Evolutionary conservation across 2,888 invertebrate genomes (phyloP).

Genomic region (Galeruca laticollis): DNA sequence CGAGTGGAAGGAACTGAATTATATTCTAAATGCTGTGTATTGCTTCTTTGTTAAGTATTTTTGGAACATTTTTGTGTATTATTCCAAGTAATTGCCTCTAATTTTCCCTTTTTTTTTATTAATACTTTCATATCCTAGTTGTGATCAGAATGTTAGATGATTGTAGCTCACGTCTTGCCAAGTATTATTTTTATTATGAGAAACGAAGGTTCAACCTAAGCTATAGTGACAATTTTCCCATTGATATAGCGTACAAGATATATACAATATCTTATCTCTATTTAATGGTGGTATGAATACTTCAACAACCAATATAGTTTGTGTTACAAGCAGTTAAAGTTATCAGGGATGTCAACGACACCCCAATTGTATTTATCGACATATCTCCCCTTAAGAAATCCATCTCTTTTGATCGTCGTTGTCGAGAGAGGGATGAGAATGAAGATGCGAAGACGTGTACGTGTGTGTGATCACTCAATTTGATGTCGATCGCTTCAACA

Average conservation of each 20-base stretch:
- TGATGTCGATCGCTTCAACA: slow-evolving; percentile 5
- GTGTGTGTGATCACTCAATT: slow-evolving; percentile 32
- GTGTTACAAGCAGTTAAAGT: slow-evolving; percentile 24
- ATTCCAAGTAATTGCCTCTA: too few species aligned
- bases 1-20: too few species aligned
- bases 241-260: background rate
- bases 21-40: too few species aligned
- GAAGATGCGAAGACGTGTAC: slow-evolving; percentile 7
- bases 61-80: too few species aligned
- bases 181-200: too few species aligned
- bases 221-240: background rate
- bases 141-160: too few species aligned
- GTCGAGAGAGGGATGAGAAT: background rate
- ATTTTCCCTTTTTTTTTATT: too few species aligned
- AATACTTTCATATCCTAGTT: too few species aligned
- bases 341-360: slow-evolving; percentile 33
- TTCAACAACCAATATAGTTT: slow-evolving; percentile 26
- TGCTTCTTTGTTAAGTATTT: too few species aligned
- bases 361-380: slow-evolving; percentile 35
- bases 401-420: slow-evolving; percentile 28
- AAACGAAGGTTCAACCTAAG: background rate
- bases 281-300: slow-evolving; percentile 31
- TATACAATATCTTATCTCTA: slow-evolving; percentile 1
- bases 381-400: slow-evolving; percentile 23
- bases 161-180: too few species aligned